Evolutionary conservation across 2,888 invertebrate genomes (phyloP), one percentile per base, ranked within the genome.

Genomic region (Eilema caniola): DNA sequence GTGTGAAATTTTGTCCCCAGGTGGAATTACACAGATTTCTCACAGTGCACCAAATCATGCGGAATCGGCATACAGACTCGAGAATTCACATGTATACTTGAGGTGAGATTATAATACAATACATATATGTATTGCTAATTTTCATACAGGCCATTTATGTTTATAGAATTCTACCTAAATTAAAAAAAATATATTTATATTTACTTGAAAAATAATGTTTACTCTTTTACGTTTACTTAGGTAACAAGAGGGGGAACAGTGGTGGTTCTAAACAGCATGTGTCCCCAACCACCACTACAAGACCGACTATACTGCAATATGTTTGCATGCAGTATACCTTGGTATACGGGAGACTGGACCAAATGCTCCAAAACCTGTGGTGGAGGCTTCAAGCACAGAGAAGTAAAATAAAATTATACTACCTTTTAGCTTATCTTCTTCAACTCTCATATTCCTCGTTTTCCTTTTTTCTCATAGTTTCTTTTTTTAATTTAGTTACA

Each of bases 351-450:
- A 0, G 97, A 98, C 65, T 99, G 99, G 99, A 97, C 97, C 28
- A 97, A 98, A 92, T 99, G 99, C 89, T 98, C 98, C 20, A 98
- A 97, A 89, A 96, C 98, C n/a, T 99, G 99, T 88, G 99, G 99
- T 0, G 98, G 98, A 20, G 99, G 99, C 0, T 95, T 98, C 68
- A 98, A 99, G 90, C 97, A 97, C 68, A 96, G 99, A 80, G 96
- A 97, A 77, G 97, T 98, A 59, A 72, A 28, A 80, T 71, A 57
- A 56, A 47, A n/a, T 1, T 24, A 24, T 20, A 20, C n/a, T n/a
- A n/a, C n/a, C n/a, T n/a, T n/a, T n/a, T n/a, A n/a, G n/a, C n/a
- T n/a, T n/a, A n/a, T n/a, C n/a, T n/a, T n/a, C n/a, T n/a, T n/a
- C n/a, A n/a, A n/a, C n/a, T n/a, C n/a, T n/a, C n/a, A n/a, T n/a